These are phyloP conservation scores for Scrobipalpa atriplicella DNA, from an alignment of 2,888 invertebrate genomes.

Conservation along the genomic window DNA sequence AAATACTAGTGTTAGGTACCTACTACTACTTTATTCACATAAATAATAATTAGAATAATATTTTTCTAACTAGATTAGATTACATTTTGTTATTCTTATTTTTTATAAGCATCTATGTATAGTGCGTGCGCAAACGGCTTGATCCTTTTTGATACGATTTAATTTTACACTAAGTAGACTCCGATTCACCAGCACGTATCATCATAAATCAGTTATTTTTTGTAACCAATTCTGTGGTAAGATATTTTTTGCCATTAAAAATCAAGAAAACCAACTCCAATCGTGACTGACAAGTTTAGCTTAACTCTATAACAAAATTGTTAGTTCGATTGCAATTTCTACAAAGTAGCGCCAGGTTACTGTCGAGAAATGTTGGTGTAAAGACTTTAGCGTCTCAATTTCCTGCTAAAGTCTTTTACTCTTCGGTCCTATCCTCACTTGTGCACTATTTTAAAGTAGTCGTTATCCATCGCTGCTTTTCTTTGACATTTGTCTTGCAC, in stretches of 20 bases:
- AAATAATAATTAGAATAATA: conserved; percentile 47
- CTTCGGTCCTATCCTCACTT: no score
- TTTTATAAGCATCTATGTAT: not conserved
- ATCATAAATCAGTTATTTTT: no score
- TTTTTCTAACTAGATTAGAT: conserved; percentile 21
- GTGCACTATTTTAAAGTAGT: no score
- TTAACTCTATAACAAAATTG: conserved; percentile 11
- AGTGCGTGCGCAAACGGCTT: not conserved
- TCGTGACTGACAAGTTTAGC: conserved; percentile 14
- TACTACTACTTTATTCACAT: conserved; percentile 45
- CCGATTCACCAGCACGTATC: no score
- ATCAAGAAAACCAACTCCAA: conserved; percentile 12
- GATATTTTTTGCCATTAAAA: not conserved
- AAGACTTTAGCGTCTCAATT: conserved; percentile 57
- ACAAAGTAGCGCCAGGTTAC: conserved; percentile 38
- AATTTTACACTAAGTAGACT: no score
- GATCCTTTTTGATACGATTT: not conserved
- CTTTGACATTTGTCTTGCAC: no score
- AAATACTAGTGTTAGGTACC: conserved; percentile 34
- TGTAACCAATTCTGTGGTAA: not conserved
- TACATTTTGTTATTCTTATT: not conserved
- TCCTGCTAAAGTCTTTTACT: conserved; percentile 54
- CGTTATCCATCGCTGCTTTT: no score
- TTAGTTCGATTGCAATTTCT: conserved; percentile 27
- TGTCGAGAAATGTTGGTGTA: conserved; percentile 39